Conservation (phyloP, 2,888 invertebrate genomes). For the Aporophyla nigra region DNA sequence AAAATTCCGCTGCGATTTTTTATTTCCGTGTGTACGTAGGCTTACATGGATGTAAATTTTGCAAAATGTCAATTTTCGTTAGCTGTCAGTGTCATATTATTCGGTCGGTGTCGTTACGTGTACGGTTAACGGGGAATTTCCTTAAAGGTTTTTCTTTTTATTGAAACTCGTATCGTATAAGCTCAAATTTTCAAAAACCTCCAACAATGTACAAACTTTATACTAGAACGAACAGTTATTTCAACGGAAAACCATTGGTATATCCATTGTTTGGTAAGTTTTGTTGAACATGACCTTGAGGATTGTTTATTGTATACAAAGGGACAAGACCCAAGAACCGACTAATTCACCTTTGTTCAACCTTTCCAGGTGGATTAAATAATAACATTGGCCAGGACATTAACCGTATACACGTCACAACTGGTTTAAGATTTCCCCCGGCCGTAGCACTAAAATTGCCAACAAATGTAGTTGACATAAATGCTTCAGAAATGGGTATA, state of each 20-base stretch:
- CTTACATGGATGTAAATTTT: too few relatives aligned
- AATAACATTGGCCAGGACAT: constrained; percentile 79
- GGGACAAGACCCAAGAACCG: constrained; percentile 1
- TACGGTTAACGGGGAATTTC: constrained; percentile 44
- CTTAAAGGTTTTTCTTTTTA: constrained; percentile 2
- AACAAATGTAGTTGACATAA: constrained; percentile 92
- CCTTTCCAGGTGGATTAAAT: constrained; percentile 72
- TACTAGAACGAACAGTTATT: constrained; percentile 55
- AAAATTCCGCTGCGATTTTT: too few relatives aligned
- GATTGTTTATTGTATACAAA: constrained; percentile 38
- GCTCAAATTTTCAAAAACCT: constrained; percentile 10
- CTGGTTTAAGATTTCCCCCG: constrained; percentile 88
- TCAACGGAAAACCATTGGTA: constrained; percentile 51
- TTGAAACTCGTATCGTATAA: neutral
- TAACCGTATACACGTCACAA: constrained; percentile 89
- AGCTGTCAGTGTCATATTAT: neutral
- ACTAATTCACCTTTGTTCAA: constrained; percentile 18
- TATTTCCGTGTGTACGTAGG: too few relatives aligned
- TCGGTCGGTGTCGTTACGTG: constrained; percentile 32
- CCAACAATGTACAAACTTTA: constrained; percentile 65
- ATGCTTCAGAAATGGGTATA: constrained; percentile 92
- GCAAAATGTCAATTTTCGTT: too few relatives aligned
- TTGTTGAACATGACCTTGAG: constrained; percentile 42
- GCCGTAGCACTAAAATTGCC: constrained; percentile 91
- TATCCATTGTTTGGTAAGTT: constrained; percentile 64